Base-by-base conservation (phyloP, 2,888 invertebrate genomes). In the Sphecodes monilicornis region DNA sequence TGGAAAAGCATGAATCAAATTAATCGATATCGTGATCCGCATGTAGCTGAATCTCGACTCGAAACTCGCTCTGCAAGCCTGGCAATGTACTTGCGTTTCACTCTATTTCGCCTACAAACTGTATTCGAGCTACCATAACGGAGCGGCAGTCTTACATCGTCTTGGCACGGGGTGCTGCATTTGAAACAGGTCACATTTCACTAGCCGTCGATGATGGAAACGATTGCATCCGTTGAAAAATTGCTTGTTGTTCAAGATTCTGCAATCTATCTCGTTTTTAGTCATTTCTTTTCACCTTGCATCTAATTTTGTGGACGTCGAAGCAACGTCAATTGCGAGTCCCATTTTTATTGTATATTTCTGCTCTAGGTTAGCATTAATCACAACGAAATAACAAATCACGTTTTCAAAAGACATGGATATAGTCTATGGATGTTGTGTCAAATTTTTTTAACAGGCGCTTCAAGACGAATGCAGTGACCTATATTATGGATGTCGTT, bases 1-100 rank as follows among this genome's bases (percentile, higher is more conserved):
- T 39, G 74, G 54, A 75, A 70, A 71, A 50, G 84, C 84, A 84
- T 84, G 83, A 60, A 46, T 57, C 57, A 36, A 60, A 46, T 57
- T 57, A 32, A 18, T 75, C 73, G 32, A 69, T 26, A 78, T 39
- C 29, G 69, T 81, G n/a, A 41, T 43, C 32, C 66, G 84, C 84
- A 84, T 84, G 80, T 39, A 64, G 29, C 70, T 66, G 54, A 76
- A 54, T 46, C 70, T 46, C 1, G 75, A 72, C 26, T 22, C 36
- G 57, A 57, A 57, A 68, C 72, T 26, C 54, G 76, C 60, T 79
- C 72, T 41, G 76, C 69, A 76, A 84, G 76, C 60, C 46, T 85
- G 70, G 69, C 57, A 72, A 22, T 36, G 64, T 43, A 32, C 26
- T 43, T 41, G 11, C 57, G 57, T 57, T 39, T 46, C 43, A 74